Percentiles rank a stretch among this genome's conserved stretches.
These are phyloP conservation scores for Drosophila prolongata DNA, from an alignment of 2,888 invertebrate species.

Conservation along the genomic window DNA sequence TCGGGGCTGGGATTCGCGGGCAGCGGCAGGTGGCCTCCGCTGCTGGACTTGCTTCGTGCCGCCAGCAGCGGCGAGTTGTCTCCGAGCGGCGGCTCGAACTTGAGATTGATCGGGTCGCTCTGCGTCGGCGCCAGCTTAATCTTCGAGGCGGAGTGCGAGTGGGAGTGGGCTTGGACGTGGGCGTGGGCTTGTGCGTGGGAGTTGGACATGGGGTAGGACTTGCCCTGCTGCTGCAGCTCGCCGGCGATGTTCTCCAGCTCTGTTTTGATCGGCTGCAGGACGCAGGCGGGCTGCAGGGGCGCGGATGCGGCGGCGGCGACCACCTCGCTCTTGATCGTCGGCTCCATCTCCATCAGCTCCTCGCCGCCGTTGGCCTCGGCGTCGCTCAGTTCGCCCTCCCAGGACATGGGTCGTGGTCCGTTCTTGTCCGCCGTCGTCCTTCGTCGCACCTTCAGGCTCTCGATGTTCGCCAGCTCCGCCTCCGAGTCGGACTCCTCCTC, in stretches of 20 bases:
- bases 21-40: constrained; percentile 86
- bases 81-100: constrained; percentile 79
- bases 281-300: constrained; percentile 20
- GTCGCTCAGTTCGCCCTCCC: constrained; percentile 97
- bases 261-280: constrained; percentile 69
- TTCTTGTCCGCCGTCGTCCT: constrained; percentile 81
- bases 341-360: constrained; percentile 85
- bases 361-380: constrained; percentile 86
- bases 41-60: constrained; percentile 86
- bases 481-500: constrained; percentile 84
- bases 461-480: constrained; percentile 83
- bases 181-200: constrained; percentile 4
- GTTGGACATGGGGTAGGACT: constrained; percentile 29
- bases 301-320: constrained; percentile 54
- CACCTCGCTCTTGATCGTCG: constrained; percentile 78
- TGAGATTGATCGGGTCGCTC: constrained; percentile 84
- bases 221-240: constrained; percentile 62
- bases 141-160: constrained; percentile 46
- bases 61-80: constrained; percentile 87
- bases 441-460: constrained; percentile 85
- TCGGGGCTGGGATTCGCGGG: constrained; percentile 94
- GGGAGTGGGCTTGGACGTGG: constrained; percentile 6
- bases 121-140: constrained; percentile 81
- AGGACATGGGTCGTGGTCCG: constrained; percentile 93
- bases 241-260: constrained; percentile 79